phyloP scores from a whole-genome alignment of 2,888 invertebrate species.

The Ptychoptera albimana region DNA sequence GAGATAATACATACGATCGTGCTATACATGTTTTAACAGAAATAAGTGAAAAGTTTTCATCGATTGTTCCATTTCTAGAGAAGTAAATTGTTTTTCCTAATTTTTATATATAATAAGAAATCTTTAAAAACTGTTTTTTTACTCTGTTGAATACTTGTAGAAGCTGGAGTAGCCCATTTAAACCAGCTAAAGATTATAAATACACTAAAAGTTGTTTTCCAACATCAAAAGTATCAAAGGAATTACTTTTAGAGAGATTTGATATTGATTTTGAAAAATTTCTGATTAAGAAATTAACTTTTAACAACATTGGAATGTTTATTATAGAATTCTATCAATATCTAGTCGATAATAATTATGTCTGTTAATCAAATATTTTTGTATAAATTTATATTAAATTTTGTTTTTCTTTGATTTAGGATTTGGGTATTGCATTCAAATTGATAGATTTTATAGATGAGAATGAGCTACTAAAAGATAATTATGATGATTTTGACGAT shows the following conservation, averaged over 20 bases:
- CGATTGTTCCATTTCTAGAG: conserved; percentile 17
- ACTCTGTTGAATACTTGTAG: conserved; percentile 5
- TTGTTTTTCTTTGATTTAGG: background rate
- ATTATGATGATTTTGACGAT: background rate
- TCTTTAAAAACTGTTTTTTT: background rate
- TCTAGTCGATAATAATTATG: conserved; percentile 40
- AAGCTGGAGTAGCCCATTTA: conserved; percentile 13
- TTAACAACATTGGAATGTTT: conserved; percentile 50
- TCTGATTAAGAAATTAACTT: conserved; percentile 35
- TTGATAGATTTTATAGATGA: conserved; percentile 4
- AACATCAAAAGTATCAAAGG: background rate
- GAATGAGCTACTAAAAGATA: conserved; percentile 7
- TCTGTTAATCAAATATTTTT: conserved; percentile 14
- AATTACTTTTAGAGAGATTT: conserved; percentile 2
- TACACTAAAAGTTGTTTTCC: conserved; percentile 15
- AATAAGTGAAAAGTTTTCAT: conserved; percentile 16
- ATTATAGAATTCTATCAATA: conserved; percentile 47
- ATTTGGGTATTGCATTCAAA: background rate
- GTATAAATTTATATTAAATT: background rate
- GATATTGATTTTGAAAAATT: conserved; percentile 15
- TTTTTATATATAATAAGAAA: background rate
- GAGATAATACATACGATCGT: conserved; percentile 15
- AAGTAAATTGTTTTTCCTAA: conserved; percentile 6
- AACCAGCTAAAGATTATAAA: conserved; percentile 6
- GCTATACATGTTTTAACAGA: conserved; percentile 18